Conservation (phyloP, 2,797 vertebrate species). For the Zenarchopterus dispar region DNA sequence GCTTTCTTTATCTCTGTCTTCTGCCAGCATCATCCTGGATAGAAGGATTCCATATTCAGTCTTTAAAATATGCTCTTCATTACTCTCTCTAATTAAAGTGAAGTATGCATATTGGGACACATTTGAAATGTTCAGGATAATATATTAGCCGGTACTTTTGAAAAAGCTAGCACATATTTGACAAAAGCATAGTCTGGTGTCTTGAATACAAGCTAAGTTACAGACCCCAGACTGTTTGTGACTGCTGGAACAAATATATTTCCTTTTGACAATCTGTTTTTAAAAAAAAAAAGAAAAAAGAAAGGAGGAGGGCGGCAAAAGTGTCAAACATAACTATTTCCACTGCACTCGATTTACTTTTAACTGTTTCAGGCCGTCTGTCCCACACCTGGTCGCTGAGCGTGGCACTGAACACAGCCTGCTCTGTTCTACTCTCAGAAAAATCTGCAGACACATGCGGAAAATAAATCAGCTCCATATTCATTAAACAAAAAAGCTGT, state of each 20-base stretch:
- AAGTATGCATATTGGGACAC: background rate
- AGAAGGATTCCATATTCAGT: constrained; percentile 17
- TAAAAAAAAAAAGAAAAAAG: constrained; percentile 29
- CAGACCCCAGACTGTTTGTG: constrained; percentile 54
- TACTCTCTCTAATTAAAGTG: constrained; percentile 2
- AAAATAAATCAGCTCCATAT: constrained; percentile 80
- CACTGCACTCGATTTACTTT: constrained; percentile 66
- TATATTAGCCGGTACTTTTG: constrained; percentile 28
- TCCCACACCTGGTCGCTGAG: constrained; percentile 75
- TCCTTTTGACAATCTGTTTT: constrained; percentile 40
- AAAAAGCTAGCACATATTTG: constrained; percentile 18
- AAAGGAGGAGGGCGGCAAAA: constrained; percentile 28
- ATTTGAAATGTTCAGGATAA: constrained; percentile 13
- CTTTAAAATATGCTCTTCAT: background rate
- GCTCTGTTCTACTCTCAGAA: constrained; percentile 70
- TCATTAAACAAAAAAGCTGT: constrained; percentile 80
- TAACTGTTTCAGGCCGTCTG: constrained; percentile 75
- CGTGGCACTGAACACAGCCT: constrained; percentile 67
- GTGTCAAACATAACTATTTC: constrained; percentile 58
- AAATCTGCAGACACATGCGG: constrained; percentile 72
- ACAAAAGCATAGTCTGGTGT: constrained; percentile 15
- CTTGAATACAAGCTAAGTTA: constrained; percentile 15
- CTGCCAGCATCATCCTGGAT: constrained; percentile 24
- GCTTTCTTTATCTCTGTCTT: constrained; percentile 39
- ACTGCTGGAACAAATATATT: constrained; percentile 45